Conservation (phyloP, 2,113 vertebrate genomes). For the Dunckerocampus dactyliophorus region DNA sequence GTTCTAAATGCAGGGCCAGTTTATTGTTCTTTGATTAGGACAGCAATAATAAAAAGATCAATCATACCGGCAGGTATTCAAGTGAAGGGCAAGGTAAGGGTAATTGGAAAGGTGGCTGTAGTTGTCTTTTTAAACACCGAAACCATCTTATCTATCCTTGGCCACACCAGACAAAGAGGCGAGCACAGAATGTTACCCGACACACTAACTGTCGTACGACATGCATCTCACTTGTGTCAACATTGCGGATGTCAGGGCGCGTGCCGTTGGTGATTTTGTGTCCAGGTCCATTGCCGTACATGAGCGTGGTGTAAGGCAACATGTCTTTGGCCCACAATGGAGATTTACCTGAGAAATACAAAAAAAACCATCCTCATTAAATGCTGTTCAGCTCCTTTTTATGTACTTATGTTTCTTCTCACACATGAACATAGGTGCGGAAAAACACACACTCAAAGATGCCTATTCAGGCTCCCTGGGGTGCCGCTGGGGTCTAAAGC, state of each 20-base stretch:
- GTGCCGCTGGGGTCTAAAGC: constrained; percentile 25
- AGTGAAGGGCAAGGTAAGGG: too few species aligned
- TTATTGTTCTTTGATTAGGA: too few species aligned
- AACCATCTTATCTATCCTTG: too few species aligned
- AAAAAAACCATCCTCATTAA: not conserved
- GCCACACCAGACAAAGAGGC: too few species aligned
- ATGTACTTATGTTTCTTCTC: not conserved
- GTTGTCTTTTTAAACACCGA: too few species aligned
- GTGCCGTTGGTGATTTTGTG: constrained; percentile 60
- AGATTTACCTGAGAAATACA: constrained; percentile 67
- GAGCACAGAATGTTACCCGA: too few species aligned
- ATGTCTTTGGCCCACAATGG: constrained; percentile 66
- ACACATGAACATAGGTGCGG: constrained; percentile 9
- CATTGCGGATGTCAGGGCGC: constrained; percentile 64
- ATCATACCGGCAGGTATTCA: too few species aligned
- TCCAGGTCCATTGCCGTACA: constrained; percentile 77
- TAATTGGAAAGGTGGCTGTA: too few species aligned
- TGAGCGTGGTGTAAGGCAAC: constrained; percentile 71
- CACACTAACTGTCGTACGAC: too few species aligned
- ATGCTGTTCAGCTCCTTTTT: not conserved
- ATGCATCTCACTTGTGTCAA: constrained; percentile 67
- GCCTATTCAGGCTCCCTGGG: constrained; percentile 5
- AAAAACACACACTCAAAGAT: constrained; percentile 4
- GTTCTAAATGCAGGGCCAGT: too few species aligned
- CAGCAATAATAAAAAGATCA: too few species aligned